Evolutionary conservation across 1,140 invertebrate species (phyloP).

Genomic region (Leptopilina clavipes): DNA sequence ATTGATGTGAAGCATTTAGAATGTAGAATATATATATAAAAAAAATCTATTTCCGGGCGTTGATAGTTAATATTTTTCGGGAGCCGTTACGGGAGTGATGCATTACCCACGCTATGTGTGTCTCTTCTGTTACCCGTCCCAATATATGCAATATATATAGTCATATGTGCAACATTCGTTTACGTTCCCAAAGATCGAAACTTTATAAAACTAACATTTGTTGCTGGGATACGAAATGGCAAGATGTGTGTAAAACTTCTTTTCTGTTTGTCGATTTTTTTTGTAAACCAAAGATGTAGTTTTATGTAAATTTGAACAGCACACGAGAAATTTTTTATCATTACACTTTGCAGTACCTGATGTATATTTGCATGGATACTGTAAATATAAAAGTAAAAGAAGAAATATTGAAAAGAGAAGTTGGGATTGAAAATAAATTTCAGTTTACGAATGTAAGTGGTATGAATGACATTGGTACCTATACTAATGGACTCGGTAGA

Average conservation of each 20-base stretch:
- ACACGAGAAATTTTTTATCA: background rate
- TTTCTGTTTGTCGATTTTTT: constrained; percentile 39
- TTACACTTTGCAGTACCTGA: background rate
- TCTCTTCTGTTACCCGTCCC: constrained; percentile 49
- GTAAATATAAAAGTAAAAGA: constrained; percentile 41
- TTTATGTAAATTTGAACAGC: background rate
- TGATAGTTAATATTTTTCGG: constrained; percentile 18
- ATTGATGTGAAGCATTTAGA: constrained; percentile 10
- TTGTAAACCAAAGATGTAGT: background rate
- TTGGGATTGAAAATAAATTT: constrained; percentile 63
- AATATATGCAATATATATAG: constrained; percentile 52
- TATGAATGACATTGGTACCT: constrained; percentile 53
- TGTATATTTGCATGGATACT: background rate
- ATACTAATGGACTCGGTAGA: constrained; percentile 5
- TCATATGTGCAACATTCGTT: constrained; percentile 62
- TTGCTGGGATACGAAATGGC: constrained; percentile 42
- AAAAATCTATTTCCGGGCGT: background rate
- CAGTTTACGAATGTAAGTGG: constrained; percentile 54
- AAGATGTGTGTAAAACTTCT: constrained; percentile 35
- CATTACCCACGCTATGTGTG: constrained; percentile 49
- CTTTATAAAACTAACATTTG: constrained; percentile 63
- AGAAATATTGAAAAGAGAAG: constrained; percentile 47
- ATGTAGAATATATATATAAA: background rate
- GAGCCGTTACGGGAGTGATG: constrained; percentile 43
- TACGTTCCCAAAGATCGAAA: constrained; percentile 59